These are phyloP conservation scores for Pimephales promelas DNA, from an alignment of 2,113 vertebrate genomes.

Conservation along the genomic window DNA sequence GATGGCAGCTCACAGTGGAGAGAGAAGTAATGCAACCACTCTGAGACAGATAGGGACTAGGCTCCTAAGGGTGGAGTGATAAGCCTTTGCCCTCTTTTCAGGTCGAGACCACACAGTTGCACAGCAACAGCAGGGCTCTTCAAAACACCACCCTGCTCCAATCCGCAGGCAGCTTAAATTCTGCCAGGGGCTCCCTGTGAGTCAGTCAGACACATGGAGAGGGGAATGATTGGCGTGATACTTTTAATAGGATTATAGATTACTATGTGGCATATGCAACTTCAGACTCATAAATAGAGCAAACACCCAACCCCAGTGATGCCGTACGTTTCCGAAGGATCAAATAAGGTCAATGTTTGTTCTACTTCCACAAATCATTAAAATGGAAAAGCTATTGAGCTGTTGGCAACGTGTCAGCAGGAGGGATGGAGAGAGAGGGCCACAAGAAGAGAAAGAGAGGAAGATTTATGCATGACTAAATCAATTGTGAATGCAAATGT, in stretches of 20 bases:
- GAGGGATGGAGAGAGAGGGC: conserved; percentile 23
- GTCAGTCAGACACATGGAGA: not conserved
- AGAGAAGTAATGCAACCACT: conserved; percentile 38
- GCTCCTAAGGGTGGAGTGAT: conserved; percentile 37
- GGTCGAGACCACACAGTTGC: conserved; percentile 19
- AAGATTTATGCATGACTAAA: conserved; percentile 53
- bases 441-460: conserved; percentile 30
- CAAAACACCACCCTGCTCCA: not conserved
- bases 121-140: conserved; percentile 16
- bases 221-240: conserved; percentile 35
- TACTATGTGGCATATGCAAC: conserved; percentile 38
- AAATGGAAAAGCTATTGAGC: conserved; percentile 45
- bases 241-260: conserved; percentile 49
- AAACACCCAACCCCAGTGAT: conserved; percentile 25
- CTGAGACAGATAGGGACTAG: not conserved
- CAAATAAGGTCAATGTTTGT: conserved; percentile 46
- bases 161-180: conserved; percentile 5
- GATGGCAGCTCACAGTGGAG: conserved; percentile 4
- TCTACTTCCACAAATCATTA: conserved; percentile 44
- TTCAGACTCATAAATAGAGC: conserved; percentile 44
- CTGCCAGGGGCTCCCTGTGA: conserved; percentile 14
- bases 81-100: conserved; percentile 16
- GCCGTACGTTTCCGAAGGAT: conserved; percentile 36
- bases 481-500: conserved; percentile 50
- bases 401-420: conserved; percentile 40